These are phyloP conservation scores for Macrotrachela quadricornifera DNA, from an alignment of 1,140 invertebrate genomes.

Conservation along the genomic window DNA sequence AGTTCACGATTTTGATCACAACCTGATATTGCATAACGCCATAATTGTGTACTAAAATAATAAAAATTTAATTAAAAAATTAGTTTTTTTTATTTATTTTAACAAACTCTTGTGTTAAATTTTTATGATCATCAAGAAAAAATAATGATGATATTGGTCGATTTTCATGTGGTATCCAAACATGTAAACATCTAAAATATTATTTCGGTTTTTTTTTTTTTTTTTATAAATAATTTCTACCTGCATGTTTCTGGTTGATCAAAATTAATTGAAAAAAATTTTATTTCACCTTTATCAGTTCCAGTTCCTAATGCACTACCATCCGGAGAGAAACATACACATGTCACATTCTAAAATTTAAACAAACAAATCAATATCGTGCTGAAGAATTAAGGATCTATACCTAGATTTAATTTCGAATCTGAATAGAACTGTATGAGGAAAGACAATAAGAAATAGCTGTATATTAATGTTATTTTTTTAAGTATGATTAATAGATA, in stretches of 20 bases:
- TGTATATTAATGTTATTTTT: neutral
- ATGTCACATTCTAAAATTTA: slow-evolving; percentile 36
- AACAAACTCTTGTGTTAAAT: slow-evolving; percentile 57
- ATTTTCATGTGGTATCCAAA: slow-evolving; percentile 69
- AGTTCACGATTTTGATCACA: slow-evolving; percentile 66
- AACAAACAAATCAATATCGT: slow-evolving; percentile 12
- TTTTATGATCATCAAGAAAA: slow-evolving; percentile 73
- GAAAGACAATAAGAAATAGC: neutral
- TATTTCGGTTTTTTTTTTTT: no score
- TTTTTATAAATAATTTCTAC: no score
- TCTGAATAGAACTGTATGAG: neutral
- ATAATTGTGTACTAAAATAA: slow-evolving; percentile 51
- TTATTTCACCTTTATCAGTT: slow-evolving; percentile 58
- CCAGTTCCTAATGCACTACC: slow-evolving; percentile 71
- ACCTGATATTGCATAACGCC: slow-evolving; percentile 77
- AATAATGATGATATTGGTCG: slow-evolving; percentile 59
- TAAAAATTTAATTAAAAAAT: neutral
- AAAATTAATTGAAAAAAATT: slow-evolving; percentile 60
- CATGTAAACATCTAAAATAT: slow-evolving; percentile 47
- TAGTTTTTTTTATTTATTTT: no score
- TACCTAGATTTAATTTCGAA: neutral
- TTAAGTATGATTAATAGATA: neutral
- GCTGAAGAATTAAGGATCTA: neutral
- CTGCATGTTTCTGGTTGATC: slow-evolving; percentile 23
- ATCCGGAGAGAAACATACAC: slow-evolving; percentile 68